phyloP scores from a whole-genome alignment of 2,113 vertebrate genomes.

The Ranitomeya imitator region DNA sequence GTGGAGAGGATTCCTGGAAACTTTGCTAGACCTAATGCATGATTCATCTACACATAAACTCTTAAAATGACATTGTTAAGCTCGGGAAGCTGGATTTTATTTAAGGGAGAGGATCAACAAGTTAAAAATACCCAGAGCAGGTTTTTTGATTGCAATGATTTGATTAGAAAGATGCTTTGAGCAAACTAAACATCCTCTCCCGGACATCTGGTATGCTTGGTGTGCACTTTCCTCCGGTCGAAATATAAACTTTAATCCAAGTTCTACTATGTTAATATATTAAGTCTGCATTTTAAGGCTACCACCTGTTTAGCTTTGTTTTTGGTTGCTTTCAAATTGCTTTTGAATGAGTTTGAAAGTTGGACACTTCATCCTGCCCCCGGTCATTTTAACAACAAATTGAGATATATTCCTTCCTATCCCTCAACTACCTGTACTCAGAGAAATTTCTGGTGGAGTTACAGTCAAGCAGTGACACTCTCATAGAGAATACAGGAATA shows the following conservation, averaged over 20 bases:
- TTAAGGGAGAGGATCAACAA: conserved; percentile 4
- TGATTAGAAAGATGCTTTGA: conserved; percentile 33
- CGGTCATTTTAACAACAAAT: neutral
- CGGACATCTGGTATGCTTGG: conserved; percentile 16
- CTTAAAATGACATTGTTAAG: neutral
- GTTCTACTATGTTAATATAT: conserved; percentile 4
- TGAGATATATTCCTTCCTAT: neutral
- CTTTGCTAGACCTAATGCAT: neutral
- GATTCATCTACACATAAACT: conserved; percentile 26
- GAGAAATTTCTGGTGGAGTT: neutral
- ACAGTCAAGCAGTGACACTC: neutral
- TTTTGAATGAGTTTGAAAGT: neutral
- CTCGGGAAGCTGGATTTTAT: conserved; percentile 8
- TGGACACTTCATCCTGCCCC: too few relatives aligned
- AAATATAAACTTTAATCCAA: conserved; percentile 27
- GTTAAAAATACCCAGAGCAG: conserved; percentile 39
- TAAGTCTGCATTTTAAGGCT: neutral
- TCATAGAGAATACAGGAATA: too few relatives aligned
- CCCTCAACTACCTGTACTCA: neutral
- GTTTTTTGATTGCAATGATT: conserved; percentile 30
- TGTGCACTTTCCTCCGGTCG: conserved; percentile 10
- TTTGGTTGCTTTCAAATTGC: neutral
- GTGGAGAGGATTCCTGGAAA: neutral
- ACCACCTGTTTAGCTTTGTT: conserved; percentile 7
- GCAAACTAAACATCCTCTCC: conserved; percentile 48